Percentiles rank a stretch among this genome's conserved stretches.
Conservation (phyloP, 2,113 vertebrate genomes). For the Pteropus alecto region DNA sequence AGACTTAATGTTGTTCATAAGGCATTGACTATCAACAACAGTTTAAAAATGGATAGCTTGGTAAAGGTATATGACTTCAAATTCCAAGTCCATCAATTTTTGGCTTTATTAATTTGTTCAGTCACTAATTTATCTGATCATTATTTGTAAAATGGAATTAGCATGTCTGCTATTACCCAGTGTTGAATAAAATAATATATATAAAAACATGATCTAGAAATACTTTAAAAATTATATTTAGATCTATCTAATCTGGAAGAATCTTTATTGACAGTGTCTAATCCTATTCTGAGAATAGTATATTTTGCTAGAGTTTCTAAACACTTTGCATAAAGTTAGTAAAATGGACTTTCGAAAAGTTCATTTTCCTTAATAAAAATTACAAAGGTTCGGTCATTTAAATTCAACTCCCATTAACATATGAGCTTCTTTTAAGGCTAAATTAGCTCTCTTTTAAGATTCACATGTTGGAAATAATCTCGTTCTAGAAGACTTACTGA, state of each 20-base stretch:
- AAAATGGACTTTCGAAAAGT: constrained; percentile 25
- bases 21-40: not conserved
- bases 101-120: not conserved
- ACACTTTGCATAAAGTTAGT: not conserved
- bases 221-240: not conserved
- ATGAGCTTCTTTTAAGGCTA: constrained; percentile 13
- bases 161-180: not conserved
- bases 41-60: not conserved
- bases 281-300: constrained; percentile 9
- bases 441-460: constrained; percentile 44
- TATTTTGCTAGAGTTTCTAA: constrained; percentile 14
- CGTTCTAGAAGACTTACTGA: not conserved
- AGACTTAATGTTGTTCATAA: not conserved
- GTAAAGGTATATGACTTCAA: not conserved
- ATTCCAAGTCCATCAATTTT: not conserved
- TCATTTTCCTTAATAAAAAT: constrained; percentile 53
- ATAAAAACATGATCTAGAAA: not conserved
- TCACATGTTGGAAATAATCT: not conserved
- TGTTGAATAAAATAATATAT: not conserved
- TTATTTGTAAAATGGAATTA: not conserved
- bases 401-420: constrained; percentile 16
- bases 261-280: not conserved
- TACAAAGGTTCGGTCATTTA: not conserved
- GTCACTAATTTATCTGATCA: not conserved
- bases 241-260: not conserved